Percentiles rank a stretch among this genome's conserved stretches.
phyloP scores from a whole-genome alignment of 2,888 invertebrate genomes.

The Cremastinae sp. region DNA sequence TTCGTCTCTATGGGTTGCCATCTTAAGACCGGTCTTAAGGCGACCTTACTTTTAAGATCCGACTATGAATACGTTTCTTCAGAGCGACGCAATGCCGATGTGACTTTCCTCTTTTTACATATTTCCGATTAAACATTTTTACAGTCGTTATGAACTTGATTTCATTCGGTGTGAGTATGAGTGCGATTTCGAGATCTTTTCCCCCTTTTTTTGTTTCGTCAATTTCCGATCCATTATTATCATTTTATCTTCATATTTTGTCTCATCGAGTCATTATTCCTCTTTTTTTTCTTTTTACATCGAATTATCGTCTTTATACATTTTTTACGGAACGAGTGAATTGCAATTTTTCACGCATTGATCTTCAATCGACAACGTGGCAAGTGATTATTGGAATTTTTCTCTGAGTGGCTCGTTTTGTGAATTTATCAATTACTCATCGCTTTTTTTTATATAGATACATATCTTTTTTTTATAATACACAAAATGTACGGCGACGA shows the following conservation, averaged over 20 bases:
- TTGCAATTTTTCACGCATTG: neutral
- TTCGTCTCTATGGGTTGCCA: slow-evolving; percentile 49
- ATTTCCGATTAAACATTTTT: no score
- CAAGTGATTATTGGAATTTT: slow-evolving; percentile 40
- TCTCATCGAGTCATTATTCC: no score
- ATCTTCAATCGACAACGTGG: slow-evolving; percentile 59
- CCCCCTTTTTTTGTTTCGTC: no score
- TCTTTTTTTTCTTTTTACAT: no score
- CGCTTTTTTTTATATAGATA: slow-evolving; percentile 13
- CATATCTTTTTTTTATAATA: slow-evolving; percentile 17
- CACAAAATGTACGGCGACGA: neutral
- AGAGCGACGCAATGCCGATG: no score
- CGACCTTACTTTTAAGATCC: no score
- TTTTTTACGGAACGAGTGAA: neutral
- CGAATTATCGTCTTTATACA: no score
- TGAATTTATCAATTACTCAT: slow-evolving; percentile 40
- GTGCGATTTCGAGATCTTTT: slow-evolving; percentile 3
- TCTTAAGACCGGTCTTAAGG: no score
- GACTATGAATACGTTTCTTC: no score
- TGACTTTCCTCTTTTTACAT: slow-evolving; percentile 44
- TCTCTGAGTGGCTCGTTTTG: slow-evolving; percentile 55
- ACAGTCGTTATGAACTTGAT: slow-evolving; percentile 19
- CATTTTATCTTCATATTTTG: no score
- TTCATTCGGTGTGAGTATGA: slow-evolving; percentile 38
- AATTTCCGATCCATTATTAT: no score